These are phyloP conservation scores for Catharus fuscescens DNA, from an alignment of 2,113 vertebrate species.

Conservation along the genomic window DNA sequence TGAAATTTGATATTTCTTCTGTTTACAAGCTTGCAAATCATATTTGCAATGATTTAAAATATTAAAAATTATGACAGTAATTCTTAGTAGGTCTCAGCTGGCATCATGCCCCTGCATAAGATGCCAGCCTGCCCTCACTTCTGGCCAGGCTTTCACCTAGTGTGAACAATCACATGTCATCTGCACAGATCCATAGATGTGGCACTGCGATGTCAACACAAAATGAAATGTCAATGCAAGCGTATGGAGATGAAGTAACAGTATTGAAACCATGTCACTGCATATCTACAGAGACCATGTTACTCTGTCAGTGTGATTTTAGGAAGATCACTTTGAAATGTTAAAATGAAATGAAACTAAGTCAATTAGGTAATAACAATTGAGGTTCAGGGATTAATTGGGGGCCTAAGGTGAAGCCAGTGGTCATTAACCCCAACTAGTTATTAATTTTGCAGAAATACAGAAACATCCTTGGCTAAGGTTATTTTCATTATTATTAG, in stretches of 20 bases:
- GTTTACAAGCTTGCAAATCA: background rate
- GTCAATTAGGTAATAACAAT: slow-evolving; percentile 78
- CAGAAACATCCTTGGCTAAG: slow-evolving; percentile 53
- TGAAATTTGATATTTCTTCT: background rate
- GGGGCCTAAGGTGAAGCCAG: slow-evolving; percentile 70
- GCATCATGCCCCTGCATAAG: background rate
- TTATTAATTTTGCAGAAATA: slow-evolving; percentile 64
- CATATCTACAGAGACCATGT: background rate
- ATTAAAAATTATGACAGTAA: background rate
- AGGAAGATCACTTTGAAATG: slow-evolving; percentile 72
- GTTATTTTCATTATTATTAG: slow-evolving; percentile 41
- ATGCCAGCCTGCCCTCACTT: background rate
- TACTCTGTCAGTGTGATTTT: slow-evolving; percentile 59
- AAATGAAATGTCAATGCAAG: slow-evolving; percentile 32
- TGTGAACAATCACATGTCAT: background rate
- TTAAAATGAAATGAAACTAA: slow-evolving; percentile 72
- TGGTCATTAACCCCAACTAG: slow-evolving; percentile 70
- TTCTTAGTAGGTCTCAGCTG: background rate
- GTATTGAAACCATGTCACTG: slow-evolving; percentile 20
- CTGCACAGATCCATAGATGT: background rate
- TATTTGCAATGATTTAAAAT: background rate
- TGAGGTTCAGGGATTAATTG: slow-evolving; percentile 78
- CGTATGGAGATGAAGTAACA: background rate
- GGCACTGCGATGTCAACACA: background rate
- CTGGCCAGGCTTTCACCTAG: background rate